Evolutionary conservation across 2,888 invertebrate species (phyloP), one percentile per base, ranked within the genome.

Genomic region (Teinopalpus imperialis): DNA sequence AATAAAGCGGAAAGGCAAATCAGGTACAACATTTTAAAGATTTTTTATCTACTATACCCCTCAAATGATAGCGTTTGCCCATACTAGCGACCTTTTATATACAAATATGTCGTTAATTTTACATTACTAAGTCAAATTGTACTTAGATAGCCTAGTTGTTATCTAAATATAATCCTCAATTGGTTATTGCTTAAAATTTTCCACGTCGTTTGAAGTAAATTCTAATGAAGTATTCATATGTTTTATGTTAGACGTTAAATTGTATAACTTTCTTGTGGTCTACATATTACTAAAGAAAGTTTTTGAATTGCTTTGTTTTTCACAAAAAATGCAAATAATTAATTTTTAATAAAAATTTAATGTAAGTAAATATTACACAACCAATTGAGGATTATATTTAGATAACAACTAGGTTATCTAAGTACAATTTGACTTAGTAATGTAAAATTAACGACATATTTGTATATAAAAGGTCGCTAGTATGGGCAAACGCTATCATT

Each of bases 371-470:
- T n/a, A n/a, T n/a, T n/a, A n/a, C n/a, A n/a, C n/a, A n/a, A n/a
- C n/a, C 16, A 16, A 16, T 16, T 16, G 16, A 16, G 16, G 12
- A 36, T 2, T 9, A 10, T 45, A 37, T 51, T 39, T 29, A 35
- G 43, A 26, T 41, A 32, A 35, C 5, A 10, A 26, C 30, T 24
- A 30, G 3, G n/a, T 20, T 39, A 32, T 32, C 24, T 24, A 26
- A 39, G 21, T 27, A 24, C 5, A 7, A 14, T 21, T 40, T 30
- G 2, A 40, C 13, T 39, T 14, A 21, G 23, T 34, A 45, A 40
- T 45, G 39, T 29, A 12, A 8, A 34, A 27, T 40, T 40, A 46
- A 46, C 8, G 45, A 40, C 41, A 2, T 24, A 12, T 26, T 47
- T 41, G 30, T 9, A 21, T 41, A 47, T 47, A 47, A 47, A 41